Conservation (phyloP, 92 coral and sea anemone species). For the Epizoanthus ramosus region DNA sequence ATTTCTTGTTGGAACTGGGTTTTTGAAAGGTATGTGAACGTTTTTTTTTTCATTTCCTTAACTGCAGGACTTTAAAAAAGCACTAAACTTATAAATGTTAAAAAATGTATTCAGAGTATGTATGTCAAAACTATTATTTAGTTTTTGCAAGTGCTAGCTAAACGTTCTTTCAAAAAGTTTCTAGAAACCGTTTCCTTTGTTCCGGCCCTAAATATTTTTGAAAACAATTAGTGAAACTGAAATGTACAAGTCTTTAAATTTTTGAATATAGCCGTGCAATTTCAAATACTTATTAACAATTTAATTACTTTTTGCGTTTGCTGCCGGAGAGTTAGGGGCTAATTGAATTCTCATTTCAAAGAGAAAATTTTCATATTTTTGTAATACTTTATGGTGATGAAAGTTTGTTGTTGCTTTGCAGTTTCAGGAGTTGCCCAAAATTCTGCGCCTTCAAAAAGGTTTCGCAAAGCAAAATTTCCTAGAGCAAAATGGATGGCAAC, state of each 20-base stretch:
- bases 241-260: constrained; percentile 20
- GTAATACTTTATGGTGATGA: not conserved
- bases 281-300: not conserved
- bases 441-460: not conserved
- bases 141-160: not conserved
- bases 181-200: constrained; percentile 45
- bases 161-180: constrained; percentile 41
- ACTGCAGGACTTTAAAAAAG: not conserved
- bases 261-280: not conserved
- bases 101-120: not conserved
- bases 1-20: constrained; percentile 24
- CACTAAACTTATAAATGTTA: not conserved
- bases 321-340: not conserved
- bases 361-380: not conserved
- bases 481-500: constrained; percentile 46
- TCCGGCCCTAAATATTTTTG: not conserved
- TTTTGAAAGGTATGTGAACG: constrained; percentile 29
- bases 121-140: not conserved
- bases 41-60: not conserved
- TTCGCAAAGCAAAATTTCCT: not conserved
- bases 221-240: constrained; percentile 1
- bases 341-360: not conserved
- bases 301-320: not conserved
- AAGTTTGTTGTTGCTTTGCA: constrained; percentile 17
- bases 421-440: not conserved